A percentile compares a stretch with the other conserved stretches of the same genome.
Evolutionary conservation across 2,888 invertebrate genomes (phyloP).

Genomic region (Orgyia antiqua): DNA sequence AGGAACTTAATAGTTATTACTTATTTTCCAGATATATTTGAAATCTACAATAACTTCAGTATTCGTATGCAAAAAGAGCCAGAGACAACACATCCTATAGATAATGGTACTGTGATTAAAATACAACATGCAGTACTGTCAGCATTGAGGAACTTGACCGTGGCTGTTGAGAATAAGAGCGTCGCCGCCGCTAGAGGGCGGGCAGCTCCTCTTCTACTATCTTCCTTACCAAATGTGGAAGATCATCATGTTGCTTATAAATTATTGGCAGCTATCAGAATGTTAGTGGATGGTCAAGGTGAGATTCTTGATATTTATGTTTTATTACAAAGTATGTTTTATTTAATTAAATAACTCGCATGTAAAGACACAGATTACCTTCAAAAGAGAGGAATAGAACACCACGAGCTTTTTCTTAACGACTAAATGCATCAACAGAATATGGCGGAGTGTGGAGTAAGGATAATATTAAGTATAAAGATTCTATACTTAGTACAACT

Average conservation of each 20-base stretch:
- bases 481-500: too few relatives aligned
- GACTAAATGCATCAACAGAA: too few relatives aligned
- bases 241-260: conserved; percentile 92
- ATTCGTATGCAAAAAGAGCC: conserved; percentile 30
- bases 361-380: too few relatives aligned
- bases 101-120: conserved; percentile 39
- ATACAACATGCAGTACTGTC: conserved; percentile 87
- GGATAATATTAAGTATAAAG: too few relatives aligned
- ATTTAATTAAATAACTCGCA: too few relatives aligned
- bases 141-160: conserved; percentile 86
- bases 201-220: conserved; percentile 75
- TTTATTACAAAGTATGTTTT: too few relatives aligned
- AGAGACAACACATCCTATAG: conserved; percentile 28
- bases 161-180: conserved; percentile 86
- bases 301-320: too few relatives aligned
- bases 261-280: conserved; percentile 89
- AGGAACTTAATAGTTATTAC: neutral
- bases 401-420: too few relatives aligned
- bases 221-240: conserved; percentile 82
- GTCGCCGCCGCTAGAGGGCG: conserved; percentile 83
- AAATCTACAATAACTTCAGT: conserved; percentile 42
- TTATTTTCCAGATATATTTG: conserved; percentile 56
- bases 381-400: too few relatives aligned
- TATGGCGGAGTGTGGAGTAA: too few relatives aligned
- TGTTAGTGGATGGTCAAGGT: conserved; percentile 92